These are phyloP conservation scores for Eremophila alpestris DNA, from an alignment of 2,797 vertebrate genomes.

Conservation along the genomic window DNA sequence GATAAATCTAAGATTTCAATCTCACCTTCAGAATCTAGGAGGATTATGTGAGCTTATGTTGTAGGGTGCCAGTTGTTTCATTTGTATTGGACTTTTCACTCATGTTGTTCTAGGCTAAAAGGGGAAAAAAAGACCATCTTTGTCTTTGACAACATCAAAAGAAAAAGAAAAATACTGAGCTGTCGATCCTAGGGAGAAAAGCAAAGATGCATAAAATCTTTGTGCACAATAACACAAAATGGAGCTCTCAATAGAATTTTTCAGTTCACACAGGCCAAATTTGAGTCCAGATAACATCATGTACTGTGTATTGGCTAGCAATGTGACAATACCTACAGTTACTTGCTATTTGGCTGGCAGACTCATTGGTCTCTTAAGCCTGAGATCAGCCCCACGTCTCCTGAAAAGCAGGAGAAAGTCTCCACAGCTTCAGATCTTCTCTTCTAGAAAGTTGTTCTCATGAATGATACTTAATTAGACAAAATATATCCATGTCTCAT, in stretches of 20 bases:
- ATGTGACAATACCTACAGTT: not conserved
- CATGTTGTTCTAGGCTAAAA: not conserved
- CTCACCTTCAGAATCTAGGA: not conserved
- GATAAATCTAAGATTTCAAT: not conserved
- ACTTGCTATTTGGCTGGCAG: not conserved
- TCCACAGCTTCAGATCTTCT: not conserved
- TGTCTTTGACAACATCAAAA: not conserved
- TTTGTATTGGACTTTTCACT: not conserved
- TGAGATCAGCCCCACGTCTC: not conserved
- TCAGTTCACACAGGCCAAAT: not conserved
- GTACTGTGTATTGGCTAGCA: not conserved
- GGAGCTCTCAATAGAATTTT: not conserved
- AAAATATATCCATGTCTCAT: not conserved
- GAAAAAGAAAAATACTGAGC: not conserved
- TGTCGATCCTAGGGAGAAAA: not conserved
- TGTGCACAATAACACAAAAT: not conserved
- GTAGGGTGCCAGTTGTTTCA: not conserved
- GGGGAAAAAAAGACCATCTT: fast-evolving
- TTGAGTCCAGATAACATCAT: not conserved
- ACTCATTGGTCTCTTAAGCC: not conserved
- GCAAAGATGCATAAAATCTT: not conserved
- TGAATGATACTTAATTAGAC: not conserved
- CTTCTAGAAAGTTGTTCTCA: not conserved
- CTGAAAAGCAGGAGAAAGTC: not conserved
- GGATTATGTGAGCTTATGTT: not conserved